phyloP scores from a whole-genome alignment of 1,140 invertebrate species.

The Periplaneta americana region DNA sequence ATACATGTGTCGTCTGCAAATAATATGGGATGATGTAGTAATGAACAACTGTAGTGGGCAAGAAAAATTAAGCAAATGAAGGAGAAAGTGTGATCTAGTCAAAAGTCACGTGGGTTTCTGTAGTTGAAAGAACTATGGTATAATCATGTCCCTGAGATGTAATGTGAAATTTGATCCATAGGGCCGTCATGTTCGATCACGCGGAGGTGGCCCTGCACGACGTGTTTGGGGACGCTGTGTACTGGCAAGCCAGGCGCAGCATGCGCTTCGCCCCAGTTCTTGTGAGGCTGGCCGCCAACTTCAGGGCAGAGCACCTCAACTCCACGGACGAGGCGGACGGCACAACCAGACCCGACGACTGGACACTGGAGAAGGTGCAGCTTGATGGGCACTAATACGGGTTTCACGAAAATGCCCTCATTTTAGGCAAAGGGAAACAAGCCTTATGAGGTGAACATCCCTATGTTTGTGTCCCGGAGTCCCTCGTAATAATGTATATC shows the following conservation, averaged over 20 bases:
- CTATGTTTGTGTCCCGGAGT: no score
- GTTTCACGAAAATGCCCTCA: no score
- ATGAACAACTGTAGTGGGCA: no score
- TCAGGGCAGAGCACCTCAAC: slow-evolving; percentile 58
- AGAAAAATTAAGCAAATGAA: no score
- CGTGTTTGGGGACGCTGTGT: slow-evolving; percentile 70
- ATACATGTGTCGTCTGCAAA: no score
- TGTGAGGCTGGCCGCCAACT: slow-evolving; percentile 61
- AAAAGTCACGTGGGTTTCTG: no score
- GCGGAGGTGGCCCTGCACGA: slow-evolving; percentile 88
- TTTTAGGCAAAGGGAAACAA: no score
- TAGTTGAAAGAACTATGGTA: background rate
- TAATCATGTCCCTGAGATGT: no score
- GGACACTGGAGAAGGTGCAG: slow-evolving; percentile 55
- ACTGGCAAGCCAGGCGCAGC: slow-evolving; percentile 84
- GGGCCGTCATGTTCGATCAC: slow-evolving; percentile 73
- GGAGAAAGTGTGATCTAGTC: no score
- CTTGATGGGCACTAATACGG: background rate
- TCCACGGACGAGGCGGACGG: slow-evolving; percentile 59
- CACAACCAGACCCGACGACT: slow-evolving; percentile 49
- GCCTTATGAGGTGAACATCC: no score
- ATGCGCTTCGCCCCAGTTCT: slow-evolving; percentile 81
- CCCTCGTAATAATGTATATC: no score
- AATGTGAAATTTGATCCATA: slow-evolving; percentile 25
- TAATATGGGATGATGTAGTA: no score